A percentile compares a stretch with the other conserved stretches of the same genome.
These are phyloP conservation scores for Podarcis siculus DNA, from an alignment of 2,797 vertebrate species.

Conservation along the genomic window DNA sequence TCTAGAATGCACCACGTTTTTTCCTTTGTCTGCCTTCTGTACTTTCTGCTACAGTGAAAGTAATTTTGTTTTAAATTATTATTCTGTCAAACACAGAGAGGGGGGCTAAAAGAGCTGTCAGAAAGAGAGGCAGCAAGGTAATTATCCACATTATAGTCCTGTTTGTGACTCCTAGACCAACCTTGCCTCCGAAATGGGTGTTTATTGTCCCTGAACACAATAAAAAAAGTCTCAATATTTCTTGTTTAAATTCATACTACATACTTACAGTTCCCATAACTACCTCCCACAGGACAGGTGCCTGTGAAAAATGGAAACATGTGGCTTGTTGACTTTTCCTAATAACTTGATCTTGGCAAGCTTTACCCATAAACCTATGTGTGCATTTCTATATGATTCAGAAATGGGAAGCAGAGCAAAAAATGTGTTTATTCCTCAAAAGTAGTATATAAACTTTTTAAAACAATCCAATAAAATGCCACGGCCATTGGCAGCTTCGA, in stretches of 20 bases:
- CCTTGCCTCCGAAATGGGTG: not conserved
- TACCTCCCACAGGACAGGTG: not conserved
- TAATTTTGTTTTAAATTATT: not conserved
- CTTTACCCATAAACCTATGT: not conserved
- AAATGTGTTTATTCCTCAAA: not conserved
- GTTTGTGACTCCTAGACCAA: not conserved
- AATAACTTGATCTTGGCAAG: not conserved
- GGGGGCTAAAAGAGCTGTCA: conserved; percentile 2
- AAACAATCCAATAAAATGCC: too few species aligned
- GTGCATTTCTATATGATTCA: not conserved
- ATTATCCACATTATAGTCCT: not conserved
- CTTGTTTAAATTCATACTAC: not conserved
- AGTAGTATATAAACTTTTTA: too few species aligned
- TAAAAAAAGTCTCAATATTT: not conserved
- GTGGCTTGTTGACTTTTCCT: conserved; percentile 17
- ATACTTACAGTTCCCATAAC: not conserved
- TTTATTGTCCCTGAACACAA: not conserved
- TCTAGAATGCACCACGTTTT: not conserved
- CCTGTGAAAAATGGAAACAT: not conserved
- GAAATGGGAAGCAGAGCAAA: not conserved
- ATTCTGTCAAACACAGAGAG: not conserved
- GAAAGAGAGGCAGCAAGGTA: not conserved
- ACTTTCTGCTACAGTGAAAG: conserved; percentile 17
- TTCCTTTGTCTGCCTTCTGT: conserved; percentile 18
- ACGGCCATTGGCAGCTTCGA: too few species aligned